phyloP scores from a whole-genome alignment of 2,888 invertebrate species.

The Cerastis rubricosa region DNA sequence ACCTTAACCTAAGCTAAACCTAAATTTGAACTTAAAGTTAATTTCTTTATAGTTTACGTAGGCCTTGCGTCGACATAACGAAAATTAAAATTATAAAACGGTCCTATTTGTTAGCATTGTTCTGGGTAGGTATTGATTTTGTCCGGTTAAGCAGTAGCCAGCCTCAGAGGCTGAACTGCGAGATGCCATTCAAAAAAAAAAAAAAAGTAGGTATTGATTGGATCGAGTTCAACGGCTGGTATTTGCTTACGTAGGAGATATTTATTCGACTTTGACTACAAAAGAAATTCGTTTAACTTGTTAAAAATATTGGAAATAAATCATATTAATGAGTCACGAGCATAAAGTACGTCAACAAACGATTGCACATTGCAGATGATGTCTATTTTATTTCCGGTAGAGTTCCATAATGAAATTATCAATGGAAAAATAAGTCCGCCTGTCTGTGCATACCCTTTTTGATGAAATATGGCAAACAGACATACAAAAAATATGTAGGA shows the following conservation, averaged over 20 bases:
- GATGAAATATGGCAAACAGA: neutral
- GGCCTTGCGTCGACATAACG: too few species aligned
- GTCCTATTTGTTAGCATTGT: neutral
- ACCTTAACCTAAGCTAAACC: too few species aligned
- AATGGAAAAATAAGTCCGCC: neutral
- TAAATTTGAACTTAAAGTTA: too few species aligned
- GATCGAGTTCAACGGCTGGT: neutral
- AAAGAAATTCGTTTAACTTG: conserved; percentile 30
- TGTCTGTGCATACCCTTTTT: neutral
- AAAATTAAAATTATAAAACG: neutral
- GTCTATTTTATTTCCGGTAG: neutral
- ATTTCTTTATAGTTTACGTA: too few species aligned
- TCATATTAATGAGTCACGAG: conserved; percentile 30
- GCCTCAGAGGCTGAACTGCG: too few species aligned
- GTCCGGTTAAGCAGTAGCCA: too few species aligned
- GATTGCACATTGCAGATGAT: neutral
- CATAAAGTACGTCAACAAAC: neutral
- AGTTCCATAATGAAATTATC: neutral
- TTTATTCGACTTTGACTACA: conserved; percentile 19
- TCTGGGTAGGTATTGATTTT: neutral
- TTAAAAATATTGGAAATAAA: neutral
- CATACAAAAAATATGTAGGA: neutral
- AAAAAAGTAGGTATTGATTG: neutral
- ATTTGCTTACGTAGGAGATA: conserved; percentile 8
- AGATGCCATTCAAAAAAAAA: too few species aligned